Conservation (phyloP, 2,797 vertebrate species). For the Cirrhinus mrigala region DNA sequence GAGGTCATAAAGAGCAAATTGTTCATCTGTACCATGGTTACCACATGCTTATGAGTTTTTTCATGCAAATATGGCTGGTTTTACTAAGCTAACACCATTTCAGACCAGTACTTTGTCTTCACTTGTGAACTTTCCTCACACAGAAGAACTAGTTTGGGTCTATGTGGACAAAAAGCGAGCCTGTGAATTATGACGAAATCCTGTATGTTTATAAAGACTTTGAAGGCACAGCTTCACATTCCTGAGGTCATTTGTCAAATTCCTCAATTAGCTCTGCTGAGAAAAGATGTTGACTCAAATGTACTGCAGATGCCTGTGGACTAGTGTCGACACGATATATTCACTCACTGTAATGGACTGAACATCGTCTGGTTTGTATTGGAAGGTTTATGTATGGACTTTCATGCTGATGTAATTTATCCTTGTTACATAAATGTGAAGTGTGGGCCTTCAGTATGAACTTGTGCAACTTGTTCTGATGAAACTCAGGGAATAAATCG, state of each 20-base stretch:
- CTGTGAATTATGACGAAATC: neutral
- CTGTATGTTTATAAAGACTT: constrained; percentile 48
- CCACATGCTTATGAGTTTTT: constrained; percentile 10
- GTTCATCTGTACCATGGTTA: constrained; percentile 19
- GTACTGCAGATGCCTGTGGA: constrained; percentile 17
- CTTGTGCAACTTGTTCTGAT: constrained; percentile 12
- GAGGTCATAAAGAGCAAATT: constrained; percentile 3
- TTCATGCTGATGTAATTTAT: neutral
- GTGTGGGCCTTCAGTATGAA: neutral
- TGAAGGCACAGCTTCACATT: constrained; percentile 49
- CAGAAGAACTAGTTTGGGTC: neutral
- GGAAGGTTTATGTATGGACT: neutral
- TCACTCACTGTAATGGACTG: neutral
- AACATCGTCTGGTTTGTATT: neutral
- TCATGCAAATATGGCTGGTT: neutral
- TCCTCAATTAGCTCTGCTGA: constrained; percentile 21
- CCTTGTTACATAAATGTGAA: constrained; percentile 13
- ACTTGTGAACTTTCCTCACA: neutral
- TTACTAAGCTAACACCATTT: neutral
- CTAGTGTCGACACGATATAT: neutral
- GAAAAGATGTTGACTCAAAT: constrained; percentile 5
- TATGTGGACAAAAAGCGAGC: neutral
- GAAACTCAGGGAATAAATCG: constrained; percentile 16
- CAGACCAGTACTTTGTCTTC: neutral
- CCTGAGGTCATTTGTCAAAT: constrained; percentile 51